Percentiles rank a stretch among this genome's conserved stretches.
phyloP scores from a whole-genome alignment of 2,888 invertebrate species.

The Watsonalla cultraria region DNA sequence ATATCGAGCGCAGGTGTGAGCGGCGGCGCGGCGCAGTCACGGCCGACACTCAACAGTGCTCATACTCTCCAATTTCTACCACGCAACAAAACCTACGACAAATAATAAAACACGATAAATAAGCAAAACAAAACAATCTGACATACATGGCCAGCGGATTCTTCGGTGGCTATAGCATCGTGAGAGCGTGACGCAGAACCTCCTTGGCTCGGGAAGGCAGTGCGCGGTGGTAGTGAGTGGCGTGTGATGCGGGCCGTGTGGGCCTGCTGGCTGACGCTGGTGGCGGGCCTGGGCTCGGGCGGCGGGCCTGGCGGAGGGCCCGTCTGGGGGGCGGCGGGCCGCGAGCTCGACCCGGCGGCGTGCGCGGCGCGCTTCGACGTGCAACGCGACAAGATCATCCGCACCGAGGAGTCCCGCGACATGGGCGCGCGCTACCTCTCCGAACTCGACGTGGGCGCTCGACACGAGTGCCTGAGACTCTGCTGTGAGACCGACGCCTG shows the following conservation, averaged over 20 bases:
- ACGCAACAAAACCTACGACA: not conserved
- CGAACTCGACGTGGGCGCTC: slow-evolving; percentile 88
- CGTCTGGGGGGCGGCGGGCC: slow-evolving; percentile 62
- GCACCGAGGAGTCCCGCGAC: slow-evolving; percentile 91
- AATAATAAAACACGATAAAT: not conserved
- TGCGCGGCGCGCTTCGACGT: slow-evolving; percentile 90
- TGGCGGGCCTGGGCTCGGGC: slow-evolving; percentile 42
- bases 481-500: slow-evolving; percentile 93
- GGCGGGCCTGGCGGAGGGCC: slow-evolving; percentile 82
- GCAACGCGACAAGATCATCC: slow-evolving; percentile 92
- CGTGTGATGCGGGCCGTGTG: slow-evolving; percentile 21
- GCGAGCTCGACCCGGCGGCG: slow-evolving; percentile 81
- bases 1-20: slow-evolving; percentile 30
- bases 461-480: slow-evolving; percentile 89
- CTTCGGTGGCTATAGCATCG: not conserved
- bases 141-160: not conserved
- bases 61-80: no score
- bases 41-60: not conserved
- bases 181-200: not conserved
- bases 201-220: not conserved
- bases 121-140: not conserved
- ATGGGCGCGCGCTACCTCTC: slow-evolving; percentile 94
- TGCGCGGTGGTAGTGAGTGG: not conserved
- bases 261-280: slow-evolving; percentile 37
- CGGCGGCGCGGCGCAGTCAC: slow-evolving; percentile 6